A percentile compares a stretch with the other conserved stretches of the same genome.
These are phyloP conservation scores for Lamprotornis superbus DNA, from an alignment of 2,113 vertebrate genomes.

Conservation along the genomic window DNA sequence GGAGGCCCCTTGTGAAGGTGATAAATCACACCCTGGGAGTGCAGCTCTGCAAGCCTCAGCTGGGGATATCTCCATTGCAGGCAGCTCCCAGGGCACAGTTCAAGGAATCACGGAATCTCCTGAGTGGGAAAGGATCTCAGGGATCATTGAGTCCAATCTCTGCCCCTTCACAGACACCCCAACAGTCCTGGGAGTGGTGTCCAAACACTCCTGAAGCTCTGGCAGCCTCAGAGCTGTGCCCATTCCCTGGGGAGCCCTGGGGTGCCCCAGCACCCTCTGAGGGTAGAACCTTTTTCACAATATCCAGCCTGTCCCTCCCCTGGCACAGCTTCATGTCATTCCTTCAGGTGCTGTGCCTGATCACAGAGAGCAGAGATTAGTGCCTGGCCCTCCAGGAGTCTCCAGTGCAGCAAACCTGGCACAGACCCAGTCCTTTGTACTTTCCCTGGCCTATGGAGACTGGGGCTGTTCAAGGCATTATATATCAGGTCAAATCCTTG, in stretches of 20 bases:
- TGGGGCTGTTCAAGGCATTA: rapidly evolving
- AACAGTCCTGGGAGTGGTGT: rapidly evolving
- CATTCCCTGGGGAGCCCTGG: background rate
- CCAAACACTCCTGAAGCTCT: background rate
- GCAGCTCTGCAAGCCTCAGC: background rate
- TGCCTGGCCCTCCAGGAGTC: background rate
- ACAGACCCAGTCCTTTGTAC: rapidly evolving
- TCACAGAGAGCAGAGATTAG: background rate
- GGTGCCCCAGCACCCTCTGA: background rate
- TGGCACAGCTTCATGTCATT: background rate
- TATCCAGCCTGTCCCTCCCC: background rate
- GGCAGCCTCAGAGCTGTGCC: rapidly evolving
- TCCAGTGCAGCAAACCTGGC: background rate
- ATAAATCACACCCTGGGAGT: background rate
- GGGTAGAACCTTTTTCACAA: background rate
- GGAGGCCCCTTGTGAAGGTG: background rate
- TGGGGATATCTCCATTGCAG: background rate
- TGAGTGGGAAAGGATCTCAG: background rate
- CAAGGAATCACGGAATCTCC: background rate
- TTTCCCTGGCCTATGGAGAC: background rate
- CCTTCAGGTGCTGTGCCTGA: rapidly evolving
- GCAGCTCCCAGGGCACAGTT: background rate
- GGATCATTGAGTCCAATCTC: background rate
- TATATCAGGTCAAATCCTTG: background rate
- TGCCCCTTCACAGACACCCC: background rate